Base-by-base conservation (phyloP, 2,888 invertebrate species). In the Ecliptopera silaceata region DNA sequence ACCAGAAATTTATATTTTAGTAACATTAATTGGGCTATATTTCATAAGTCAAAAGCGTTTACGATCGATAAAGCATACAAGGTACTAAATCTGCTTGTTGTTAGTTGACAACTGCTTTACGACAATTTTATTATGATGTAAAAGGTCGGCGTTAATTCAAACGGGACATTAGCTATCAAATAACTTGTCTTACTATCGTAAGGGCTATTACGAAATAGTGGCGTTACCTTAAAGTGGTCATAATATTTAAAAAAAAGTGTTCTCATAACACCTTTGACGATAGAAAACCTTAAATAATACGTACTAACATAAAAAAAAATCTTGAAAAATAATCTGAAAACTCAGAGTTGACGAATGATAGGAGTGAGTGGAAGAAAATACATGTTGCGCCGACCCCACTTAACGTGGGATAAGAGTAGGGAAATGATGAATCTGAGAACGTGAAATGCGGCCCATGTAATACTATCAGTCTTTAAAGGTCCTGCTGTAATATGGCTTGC, bases 71-170 rank as follows among this genome's bases (percentile, higher is more conserved):
- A 66, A 66, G 59, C 64, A 64, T 64, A 61, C 61, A 54, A 48
- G 61, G 64, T 48, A 61, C 60, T 61, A 61, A 61, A 52, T 39
- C 56, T 55, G 51, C 46, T 59, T 59, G 66, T 62, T 58, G 54
- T 58, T 58, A 64, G 64, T 57, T 66, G 66, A 64, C 66, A 66
- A 64, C 63, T 63, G 58, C 61, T 66, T 66, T 63, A 66, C 63
- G 66, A 63, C 59, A 44, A 60, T 66, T 66, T 66, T 64, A 66
- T 64, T 64, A 60, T 59, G 56, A 57, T 61, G 54, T 64, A 61
- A 64, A 26, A 66, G 66, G 66, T 63, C 61, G 60, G 44, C 58
- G 48, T 63, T 55, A 50, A 63, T 58, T 52, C 59, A 48, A 56
- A 53, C 51, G 34, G 20, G 17, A 53, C 48, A 49, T 45, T 54